Evolutionary conservation across 2,888 invertebrate species (phyloP).

Genomic region (Helicoverpa assulta): DNA sequence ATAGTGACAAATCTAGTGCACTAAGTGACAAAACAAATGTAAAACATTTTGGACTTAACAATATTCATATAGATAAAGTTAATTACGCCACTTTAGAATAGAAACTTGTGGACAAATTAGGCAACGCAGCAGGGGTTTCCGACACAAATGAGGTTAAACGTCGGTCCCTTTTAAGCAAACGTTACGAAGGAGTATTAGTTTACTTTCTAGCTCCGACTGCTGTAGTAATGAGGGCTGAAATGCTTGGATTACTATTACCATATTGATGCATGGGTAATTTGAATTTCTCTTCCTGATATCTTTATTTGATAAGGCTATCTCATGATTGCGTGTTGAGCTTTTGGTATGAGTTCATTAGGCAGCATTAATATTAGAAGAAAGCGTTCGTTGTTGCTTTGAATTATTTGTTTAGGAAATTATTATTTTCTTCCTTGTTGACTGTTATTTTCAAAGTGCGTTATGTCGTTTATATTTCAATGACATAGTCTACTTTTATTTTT

Average conservation of each 20-base stretch:
- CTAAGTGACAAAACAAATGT: conserved; percentile 58
- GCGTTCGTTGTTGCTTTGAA: conserved; percentile 11
- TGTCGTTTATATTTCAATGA: background rate
- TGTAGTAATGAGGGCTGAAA: conserved; percentile 55
- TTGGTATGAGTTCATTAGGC: conserved; percentile 50
- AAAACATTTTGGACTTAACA: conserved; percentile 41
- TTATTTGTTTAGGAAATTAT: conserved; percentile 24
- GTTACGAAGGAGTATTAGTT: conserved; percentile 42
- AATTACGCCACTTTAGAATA: conserved; percentile 57
- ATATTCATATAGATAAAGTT: conserved; percentile 66
- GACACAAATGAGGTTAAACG: conserved; percentile 60
- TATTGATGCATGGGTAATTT: conserved; percentile 53
- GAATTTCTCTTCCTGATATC: conserved; percentile 56
- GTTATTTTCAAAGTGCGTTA: conserved; percentile 1
- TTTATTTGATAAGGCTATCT: conserved; percentile 49
- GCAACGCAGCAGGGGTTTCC: conserved; percentile 51
- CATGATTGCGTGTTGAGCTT: conserved; percentile 46
- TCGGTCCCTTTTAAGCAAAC: conserved; percentile 64
- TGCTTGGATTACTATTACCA: conserved; percentile 55
- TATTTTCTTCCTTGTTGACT: background rate
- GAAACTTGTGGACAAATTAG: conserved; percentile 62
- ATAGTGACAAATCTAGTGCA: conserved; percentile 57
- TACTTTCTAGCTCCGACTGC: conserved; percentile 60
- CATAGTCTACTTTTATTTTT: background rate
- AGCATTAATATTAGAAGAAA: conserved; percentile 43